Evolutionary conservation across 2,797 vertebrate genomes (phyloP).

Genomic region (Gadopsis marmoratus): DNA sequence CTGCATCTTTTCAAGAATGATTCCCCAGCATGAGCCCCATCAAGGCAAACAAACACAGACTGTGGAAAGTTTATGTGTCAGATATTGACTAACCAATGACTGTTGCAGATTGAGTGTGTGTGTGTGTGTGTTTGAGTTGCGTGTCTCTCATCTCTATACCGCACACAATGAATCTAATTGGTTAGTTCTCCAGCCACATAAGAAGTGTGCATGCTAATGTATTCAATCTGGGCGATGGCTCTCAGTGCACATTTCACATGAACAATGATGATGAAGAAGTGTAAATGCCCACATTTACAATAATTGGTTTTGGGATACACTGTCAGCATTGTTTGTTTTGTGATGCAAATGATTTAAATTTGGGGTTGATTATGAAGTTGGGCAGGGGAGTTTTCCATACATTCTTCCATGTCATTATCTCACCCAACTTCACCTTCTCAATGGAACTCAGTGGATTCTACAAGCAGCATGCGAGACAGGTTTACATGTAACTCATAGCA

Average conservation of each 20-base stretch:
- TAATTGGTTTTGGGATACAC: constrained; percentile 78
- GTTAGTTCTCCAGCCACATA: constrained; percentile 66
- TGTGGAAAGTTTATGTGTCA: constrained; percentile 25
- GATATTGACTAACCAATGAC: constrained; percentile 30
- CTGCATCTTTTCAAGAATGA: constrained; percentile 5
- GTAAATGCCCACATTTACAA: constrained; percentile 81
- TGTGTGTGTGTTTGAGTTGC: constrained; percentile 31
- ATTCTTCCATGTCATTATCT: constrained; percentile 79
- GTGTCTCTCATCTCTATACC: constrained; percentile 42
- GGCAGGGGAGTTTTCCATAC: constrained; percentile 56
- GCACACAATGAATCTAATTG: constrained; percentile 60
- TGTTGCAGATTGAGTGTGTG: constrained; percentile 20
- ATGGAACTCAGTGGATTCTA: constrained; percentile 54
- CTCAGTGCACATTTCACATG: constrained; percentile 80
- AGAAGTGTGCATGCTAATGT: constrained; percentile 73
- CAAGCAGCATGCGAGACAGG: constrained; percentile 44
- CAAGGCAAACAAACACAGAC: constrained; percentile 28
- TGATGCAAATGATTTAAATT: constrained; percentile 81
- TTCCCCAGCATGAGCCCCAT: constrained; percentile 11
- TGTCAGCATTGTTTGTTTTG: constrained; percentile 80
- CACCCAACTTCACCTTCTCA: constrained; percentile 57
- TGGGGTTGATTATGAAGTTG: constrained; percentile 63
- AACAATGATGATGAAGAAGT: constrained; percentile 84
- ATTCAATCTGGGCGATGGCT: constrained; percentile 74
- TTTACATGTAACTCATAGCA: constrained; percentile 61